phyloP scores from a whole-genome alignment of 2,113 vertebrate genomes.

The Silurus meridionalis region DNA sequence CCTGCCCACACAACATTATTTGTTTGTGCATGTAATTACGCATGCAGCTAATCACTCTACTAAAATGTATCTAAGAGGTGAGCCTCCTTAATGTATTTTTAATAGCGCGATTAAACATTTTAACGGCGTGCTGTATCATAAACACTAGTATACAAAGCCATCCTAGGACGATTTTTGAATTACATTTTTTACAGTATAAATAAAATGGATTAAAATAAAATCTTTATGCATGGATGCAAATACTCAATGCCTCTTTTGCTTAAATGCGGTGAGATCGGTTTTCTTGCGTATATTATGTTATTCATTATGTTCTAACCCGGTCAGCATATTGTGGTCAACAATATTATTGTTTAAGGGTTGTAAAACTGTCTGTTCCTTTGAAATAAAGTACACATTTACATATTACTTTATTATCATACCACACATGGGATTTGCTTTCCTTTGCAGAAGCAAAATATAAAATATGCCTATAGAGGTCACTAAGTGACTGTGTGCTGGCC shows the following conservation, averaged over 20 bases:
- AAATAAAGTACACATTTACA: not conserved
- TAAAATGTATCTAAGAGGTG: not conserved
- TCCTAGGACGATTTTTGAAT: not conserved
- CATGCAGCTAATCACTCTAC: not conserved
- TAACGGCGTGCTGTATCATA: not conserved
- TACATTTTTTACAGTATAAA: not conserved
- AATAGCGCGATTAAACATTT: conserved; percentile 13
- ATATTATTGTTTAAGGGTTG: not conserved
- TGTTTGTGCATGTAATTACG: not conserved
- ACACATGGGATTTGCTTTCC: not conserved
- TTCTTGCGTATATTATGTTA: not conserved
- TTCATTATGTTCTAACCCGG: not conserved
- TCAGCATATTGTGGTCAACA: not conserved
- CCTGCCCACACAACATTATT: not conserved
- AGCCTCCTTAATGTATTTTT: not conserved
- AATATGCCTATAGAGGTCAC: not conserved
- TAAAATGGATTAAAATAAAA: not conserved
- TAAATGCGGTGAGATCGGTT: not conserved
- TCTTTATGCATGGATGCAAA: not conserved
- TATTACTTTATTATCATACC: not conserved
- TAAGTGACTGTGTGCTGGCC: not conserved
- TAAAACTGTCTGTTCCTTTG: not conserved
- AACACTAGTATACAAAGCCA: not conserved
- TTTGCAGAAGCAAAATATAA: not conserved
- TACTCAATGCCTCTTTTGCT: not conserved